These are phyloP conservation scores for Bombus difficillimus DNA, from an alignment of 1,140 invertebrate species.

Conservation along the genomic window DNA sequence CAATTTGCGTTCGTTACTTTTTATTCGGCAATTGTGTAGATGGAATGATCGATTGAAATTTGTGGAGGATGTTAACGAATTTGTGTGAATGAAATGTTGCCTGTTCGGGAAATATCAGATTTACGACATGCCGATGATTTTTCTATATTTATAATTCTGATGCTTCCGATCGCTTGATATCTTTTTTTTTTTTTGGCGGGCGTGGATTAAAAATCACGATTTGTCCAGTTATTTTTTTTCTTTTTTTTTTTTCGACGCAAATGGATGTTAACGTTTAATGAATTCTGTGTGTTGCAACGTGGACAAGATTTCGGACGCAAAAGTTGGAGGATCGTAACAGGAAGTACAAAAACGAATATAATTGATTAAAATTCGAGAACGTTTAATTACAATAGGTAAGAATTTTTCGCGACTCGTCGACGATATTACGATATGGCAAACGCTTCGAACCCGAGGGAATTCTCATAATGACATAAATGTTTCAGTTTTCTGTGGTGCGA, in stretches of 20 bases:
- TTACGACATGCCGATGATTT: background rate
- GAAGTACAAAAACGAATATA: no score
- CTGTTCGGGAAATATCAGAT: background rate
- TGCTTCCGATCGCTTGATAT: background rate
- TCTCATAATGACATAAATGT: constrained; percentile 3
- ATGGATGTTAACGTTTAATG: no score
- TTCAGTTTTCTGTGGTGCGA: background rate
- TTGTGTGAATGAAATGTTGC: background rate
- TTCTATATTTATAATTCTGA: background rate
- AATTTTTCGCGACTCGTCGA: background rate
- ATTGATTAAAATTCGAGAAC: background rate
- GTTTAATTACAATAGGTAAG: background rate
- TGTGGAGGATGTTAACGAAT: constrained; percentile 16
- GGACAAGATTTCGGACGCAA: no score
- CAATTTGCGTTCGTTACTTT: constrained; percentile 16
- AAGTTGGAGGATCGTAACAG: no score
- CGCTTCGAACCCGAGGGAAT: background rate
- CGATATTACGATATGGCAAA: background rate
- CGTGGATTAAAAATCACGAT: background rate
- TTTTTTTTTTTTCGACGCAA: no score
- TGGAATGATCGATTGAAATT: constrained; percentile 18
- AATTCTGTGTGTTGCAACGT: no score
- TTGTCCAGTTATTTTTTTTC: background rate
- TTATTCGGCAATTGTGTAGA: no score
- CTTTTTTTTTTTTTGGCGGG: background rate